These are phyloP conservation scores for Tachina lurida DNA, from an alignment of 2,888 invertebrate genomes.

Conservation along the genomic window DNA sequence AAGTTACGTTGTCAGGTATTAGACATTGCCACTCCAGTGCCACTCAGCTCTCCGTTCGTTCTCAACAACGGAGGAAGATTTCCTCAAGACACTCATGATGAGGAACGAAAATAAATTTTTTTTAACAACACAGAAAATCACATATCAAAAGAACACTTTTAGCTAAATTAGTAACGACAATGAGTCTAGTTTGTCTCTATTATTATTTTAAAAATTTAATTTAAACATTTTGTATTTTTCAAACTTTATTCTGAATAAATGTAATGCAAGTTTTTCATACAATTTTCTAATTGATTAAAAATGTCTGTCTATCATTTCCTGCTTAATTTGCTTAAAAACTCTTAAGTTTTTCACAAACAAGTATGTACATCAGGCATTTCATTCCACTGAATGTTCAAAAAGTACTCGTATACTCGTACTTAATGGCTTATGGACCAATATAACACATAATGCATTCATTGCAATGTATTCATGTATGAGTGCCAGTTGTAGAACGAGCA, in stretches of 20 bases:
- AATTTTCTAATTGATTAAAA: conserved; percentile 61
- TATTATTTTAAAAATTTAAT: background rate
- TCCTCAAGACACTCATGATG: background rate
- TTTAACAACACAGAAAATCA: conserved; percentile 13
- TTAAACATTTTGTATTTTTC: background rate
- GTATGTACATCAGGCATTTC: background rate
- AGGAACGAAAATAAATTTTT: background rate
- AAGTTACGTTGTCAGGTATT: conserved; percentile 51
- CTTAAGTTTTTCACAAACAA: conserved; percentile 15
- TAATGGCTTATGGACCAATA: conserved; percentile 53
- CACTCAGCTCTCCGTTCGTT: background rate
- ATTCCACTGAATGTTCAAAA: background rate
- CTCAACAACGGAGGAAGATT: background rate
- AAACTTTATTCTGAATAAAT: background rate
- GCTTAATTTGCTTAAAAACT: conserved; percentile 13
- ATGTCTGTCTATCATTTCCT: conserved; percentile 26
- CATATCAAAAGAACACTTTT: conserved; percentile 8
- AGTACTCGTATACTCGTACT: background rate
- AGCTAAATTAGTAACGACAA: background rate
- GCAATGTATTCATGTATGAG: background rate
- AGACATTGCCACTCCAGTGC: conserved; percentile 14
- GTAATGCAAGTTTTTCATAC: conserved; percentile 9
- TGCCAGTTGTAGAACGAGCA: conserved; percentile 51
- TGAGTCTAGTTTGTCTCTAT: background rate
- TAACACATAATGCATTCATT: conserved; percentile 13